Evolutionary conservation across 2,113 vertebrate genomes (phyloP), one percentile per base, ranked within the genome.

Genomic region (Marmota monax): DNA sequence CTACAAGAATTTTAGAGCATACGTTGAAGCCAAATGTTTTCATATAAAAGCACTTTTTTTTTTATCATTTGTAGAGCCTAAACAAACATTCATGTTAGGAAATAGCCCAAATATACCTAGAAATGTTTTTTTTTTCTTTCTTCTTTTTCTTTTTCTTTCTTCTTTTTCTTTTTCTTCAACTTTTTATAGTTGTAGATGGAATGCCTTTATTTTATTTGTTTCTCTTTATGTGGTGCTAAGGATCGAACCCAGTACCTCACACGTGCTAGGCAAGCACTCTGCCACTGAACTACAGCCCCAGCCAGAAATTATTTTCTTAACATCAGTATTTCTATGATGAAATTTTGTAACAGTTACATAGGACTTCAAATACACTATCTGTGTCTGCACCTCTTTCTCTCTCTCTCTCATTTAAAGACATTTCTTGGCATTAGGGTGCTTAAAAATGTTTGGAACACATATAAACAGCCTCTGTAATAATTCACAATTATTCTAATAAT

Each of bases 261-360:
- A 42, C 5, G 42, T 42, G 42, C 45, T 45, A 45, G 45, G 8
- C 45, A 45, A 45, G 45, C 45, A 45, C 45, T 45, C 45, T 45
- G 7, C 45, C 45, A 45, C 45, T 45, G 45, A 45, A 9, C 45
- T 45, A 45, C 7, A 7, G 45, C 45, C 45, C 45, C 7, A 45
- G 45, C 45, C 45, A 45, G 45, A 45, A 96, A 56, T 92, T 22
- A 82, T 86, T 93, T 91, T 94, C 14, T 85, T 95, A 95, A 95
- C 76, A 94, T 56, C 10, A 80, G 3, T 92, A 88, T 94, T 96
- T 96, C 53, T 53, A 5, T 78, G 70, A 84, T 42, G 51, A 78
- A 83, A 56, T 72, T 96, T 80, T 29, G 2, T 63, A 20, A 13
- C 48, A 23, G 29, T 80, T 80, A 91, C 67, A 45, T 92, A 32